Percentiles rank a stretch among this genome's conserved stretches.
phyloP scores from a whole-genome alignment of 2,113 vertebrate species.

The Litocranius walleri region DNA sequence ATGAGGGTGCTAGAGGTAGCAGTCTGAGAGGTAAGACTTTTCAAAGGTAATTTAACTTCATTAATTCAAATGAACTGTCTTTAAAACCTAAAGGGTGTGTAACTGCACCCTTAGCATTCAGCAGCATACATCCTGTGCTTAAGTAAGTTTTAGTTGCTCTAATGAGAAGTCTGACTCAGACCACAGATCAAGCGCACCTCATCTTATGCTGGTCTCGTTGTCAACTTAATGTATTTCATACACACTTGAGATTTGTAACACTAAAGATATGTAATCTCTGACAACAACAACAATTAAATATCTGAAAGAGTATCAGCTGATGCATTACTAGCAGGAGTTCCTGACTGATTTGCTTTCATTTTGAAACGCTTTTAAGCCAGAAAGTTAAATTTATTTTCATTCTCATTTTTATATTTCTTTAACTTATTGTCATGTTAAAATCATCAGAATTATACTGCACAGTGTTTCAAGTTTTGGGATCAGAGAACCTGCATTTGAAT shows the following conservation, averaged over 20 bases:
- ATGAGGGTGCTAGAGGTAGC: not conserved
- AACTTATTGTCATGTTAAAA: not conserved
- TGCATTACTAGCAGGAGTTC: not conserved
- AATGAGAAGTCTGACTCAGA: not conserved
- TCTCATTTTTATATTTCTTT: not conserved
- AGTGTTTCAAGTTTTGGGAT: not conserved
- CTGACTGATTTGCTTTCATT: not conserved
- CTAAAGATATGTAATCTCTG: not conserved
- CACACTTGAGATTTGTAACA: constrained; percentile 6
- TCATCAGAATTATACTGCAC: not conserved
- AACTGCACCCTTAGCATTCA: not conserved
- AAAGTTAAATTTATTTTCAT: constrained; percentile 9
- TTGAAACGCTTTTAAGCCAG: not conserved
- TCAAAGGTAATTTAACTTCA: constrained; percentile 20
- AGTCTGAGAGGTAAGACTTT: not conserved
- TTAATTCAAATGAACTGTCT: not conserved
- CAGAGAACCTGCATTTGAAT: not conserved
- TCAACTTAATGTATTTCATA: not conserved
- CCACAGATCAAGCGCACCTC: not conserved
- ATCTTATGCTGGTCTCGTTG: not conserved
- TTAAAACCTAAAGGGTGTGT: not conserved
- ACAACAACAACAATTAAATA: not conserved
- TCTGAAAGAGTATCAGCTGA: not conserved
- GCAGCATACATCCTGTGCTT: not conserved
- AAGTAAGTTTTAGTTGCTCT: not conserved